phyloP scores from a whole-genome alignment of 2,113 vertebrate genomes.

The Proteles cristata region DNA sequence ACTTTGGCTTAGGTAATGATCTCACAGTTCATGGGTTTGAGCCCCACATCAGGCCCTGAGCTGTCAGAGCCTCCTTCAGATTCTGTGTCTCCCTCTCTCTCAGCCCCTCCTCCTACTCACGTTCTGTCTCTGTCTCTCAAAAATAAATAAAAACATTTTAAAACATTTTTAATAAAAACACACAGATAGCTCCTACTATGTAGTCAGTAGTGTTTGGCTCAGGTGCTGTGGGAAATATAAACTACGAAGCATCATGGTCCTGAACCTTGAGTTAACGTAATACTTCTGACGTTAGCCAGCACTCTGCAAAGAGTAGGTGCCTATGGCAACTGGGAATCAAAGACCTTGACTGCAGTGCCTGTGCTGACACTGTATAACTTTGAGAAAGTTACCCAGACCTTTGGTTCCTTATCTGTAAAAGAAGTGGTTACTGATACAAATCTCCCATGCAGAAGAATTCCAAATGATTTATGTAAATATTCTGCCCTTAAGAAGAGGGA shows the following conservation, averaged over 20 bases:
- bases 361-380: background rate
- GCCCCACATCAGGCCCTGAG: too few species aligned
- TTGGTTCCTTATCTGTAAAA: constrained; percentile 9
- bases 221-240: constrained; percentile 19
- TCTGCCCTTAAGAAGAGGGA: background rate
- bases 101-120: background rate
- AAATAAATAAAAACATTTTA: background rate
- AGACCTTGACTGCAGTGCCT: background rate
- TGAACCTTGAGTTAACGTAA: background rate
- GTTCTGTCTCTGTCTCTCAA: background rate
- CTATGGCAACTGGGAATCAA: background rate
- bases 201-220: background rate
- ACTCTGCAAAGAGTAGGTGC: background rate
- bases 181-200: background rate
- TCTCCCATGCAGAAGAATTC: background rate
- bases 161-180: too few species aligned
- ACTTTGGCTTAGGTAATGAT: background rate
- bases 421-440: constrained; percentile 13
- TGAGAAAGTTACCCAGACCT: background rate
- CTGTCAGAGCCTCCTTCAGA: background rate
- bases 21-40: background rate
- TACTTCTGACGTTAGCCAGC: background rate
- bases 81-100: background rate
- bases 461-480: background rate
- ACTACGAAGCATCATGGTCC: background rate